Conservation (phyloP, 35 echinoderm and acorn worm genomes). For the Strongylocentrotus purpuratus region DNA sequence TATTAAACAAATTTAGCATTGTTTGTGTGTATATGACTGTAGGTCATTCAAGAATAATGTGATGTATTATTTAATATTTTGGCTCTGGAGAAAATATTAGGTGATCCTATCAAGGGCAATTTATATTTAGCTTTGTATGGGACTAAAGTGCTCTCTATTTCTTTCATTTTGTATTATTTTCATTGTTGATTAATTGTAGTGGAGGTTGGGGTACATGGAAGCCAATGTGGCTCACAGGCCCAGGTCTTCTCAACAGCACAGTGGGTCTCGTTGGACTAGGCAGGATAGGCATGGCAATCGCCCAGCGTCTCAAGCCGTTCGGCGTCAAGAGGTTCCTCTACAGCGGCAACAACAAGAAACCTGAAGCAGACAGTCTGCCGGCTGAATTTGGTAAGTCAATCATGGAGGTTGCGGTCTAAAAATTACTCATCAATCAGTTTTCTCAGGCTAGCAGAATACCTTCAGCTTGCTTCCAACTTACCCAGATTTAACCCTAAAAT, state of each 20-base stretch:
- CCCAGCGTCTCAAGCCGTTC: conserved; percentile 82
- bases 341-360: conserved; percentile 56
- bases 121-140: not conserved
- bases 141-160: too few relatives aligned
- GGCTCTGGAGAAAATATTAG: not conserved
- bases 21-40: not conserved
- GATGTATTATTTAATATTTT: too few relatives aligned
- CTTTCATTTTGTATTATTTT: not conserved
- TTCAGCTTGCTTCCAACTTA: too few relatives aligned
- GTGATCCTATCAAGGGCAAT: not conserved
- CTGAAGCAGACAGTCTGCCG: conserved; percentile 61
- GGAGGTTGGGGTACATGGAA: conserved; percentile 94
- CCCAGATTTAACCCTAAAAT: too few relatives aligned
- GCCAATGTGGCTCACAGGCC: conserved; percentile 92
- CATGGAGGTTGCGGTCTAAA: too few relatives aligned
- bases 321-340: conserved; percentile 89
- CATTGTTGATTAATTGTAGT: too few relatives aligned
- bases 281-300: conserved; percentile 82
- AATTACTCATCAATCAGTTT: too few relatives aligned
- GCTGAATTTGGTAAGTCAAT: conserved; percentile 93
- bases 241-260: conserved; percentile 78
- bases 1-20: not conserved
- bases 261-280: conserved; percentile 92
- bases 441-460: too few relatives aligned
- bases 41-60: too few relatives aligned